Evolutionary conservation across 2,113 vertebrate species (phyloP).

Genomic region (Leptocoma aspasia): DNA sequence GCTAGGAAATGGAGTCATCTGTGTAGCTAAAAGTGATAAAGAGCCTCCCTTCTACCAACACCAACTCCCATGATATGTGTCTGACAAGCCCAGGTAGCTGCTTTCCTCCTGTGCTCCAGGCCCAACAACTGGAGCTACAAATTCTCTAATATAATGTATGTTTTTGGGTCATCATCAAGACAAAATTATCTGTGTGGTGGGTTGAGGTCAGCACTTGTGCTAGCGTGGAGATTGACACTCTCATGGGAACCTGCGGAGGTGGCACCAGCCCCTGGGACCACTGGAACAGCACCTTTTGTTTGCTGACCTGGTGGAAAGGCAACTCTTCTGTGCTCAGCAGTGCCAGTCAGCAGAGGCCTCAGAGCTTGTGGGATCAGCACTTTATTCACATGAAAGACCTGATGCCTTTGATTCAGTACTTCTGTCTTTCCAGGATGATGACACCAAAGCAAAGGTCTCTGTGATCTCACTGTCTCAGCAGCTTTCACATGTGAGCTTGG

Average conservation of each 20-base stretch:
- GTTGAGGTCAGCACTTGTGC: not conserved
- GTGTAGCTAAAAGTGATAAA: not conserved
- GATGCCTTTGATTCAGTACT: constrained; percentile 36
- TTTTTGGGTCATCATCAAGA: not conserved
- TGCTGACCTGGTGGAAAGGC: constrained; percentile 13
- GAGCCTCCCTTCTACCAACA: not conserved
- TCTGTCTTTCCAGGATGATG: constrained; percentile 51
- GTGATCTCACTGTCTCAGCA: constrained; percentile 50
- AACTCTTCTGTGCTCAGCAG: not conserved
- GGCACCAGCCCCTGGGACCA: not conserved
- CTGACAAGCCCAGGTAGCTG: not conserved
- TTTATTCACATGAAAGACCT: constrained; percentile 51
- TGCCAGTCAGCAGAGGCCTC: constrained; percentile 15
- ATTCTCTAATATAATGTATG: not conserved
- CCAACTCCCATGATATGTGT: fast-evolving
- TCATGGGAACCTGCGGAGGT: not conserved
- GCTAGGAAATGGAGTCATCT: not conserved
- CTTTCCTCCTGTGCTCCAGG: not conserved
- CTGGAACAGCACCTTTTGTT: constrained; percentile 1
- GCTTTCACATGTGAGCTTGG: constrained; percentile 12
- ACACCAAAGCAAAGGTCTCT: constrained; percentile 53
- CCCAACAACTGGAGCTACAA: not conserved
- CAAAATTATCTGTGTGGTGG: not conserved
- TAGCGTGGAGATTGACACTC: not conserved
- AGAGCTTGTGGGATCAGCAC: constrained; percentile 30